These are phyloP conservation scores for Phalanger gymnotis DNA, from an alignment of 2,797 vertebrate genomes.

Conservation along the genomic window DNA sequence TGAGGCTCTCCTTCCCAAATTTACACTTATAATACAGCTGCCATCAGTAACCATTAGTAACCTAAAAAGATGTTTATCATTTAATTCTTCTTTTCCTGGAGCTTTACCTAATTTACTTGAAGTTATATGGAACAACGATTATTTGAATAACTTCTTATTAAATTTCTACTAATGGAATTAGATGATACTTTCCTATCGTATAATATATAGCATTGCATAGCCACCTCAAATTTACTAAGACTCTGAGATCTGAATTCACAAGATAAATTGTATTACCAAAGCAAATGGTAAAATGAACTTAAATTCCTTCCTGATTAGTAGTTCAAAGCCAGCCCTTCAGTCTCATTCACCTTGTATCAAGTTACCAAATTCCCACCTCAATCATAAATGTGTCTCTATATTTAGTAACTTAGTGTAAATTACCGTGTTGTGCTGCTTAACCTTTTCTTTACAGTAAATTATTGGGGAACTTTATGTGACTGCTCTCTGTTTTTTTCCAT, in stretches of 20 bases:
- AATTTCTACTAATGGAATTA: background rate
- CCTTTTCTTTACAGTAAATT: background rate
- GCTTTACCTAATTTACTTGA: background rate
- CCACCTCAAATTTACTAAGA: background rate
- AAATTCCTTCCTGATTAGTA: background rate
- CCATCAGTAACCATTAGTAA: background rate
- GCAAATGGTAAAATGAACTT: background rate
- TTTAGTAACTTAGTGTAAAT: background rate
- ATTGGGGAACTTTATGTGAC: background rate
- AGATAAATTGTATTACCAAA: background rate
- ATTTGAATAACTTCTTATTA: background rate
- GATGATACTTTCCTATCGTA: background rate
- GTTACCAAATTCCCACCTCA: background rate
- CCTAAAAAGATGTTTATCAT: background rate
- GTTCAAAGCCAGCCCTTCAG: background rate
- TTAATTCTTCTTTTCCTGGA: background rate
- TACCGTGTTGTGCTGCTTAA: background rate
- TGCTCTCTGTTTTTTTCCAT: background rate
- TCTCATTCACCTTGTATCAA: background rate
- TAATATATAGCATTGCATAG: background rate
- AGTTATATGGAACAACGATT: background rate
- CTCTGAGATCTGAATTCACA: background rate
- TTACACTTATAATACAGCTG: background rate
- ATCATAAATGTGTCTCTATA: background rate
- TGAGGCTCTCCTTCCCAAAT: background rate